Base-by-base conservation (phyloP, 1,140 invertebrate genomes). In the Helicoverpa zea region DNA sequence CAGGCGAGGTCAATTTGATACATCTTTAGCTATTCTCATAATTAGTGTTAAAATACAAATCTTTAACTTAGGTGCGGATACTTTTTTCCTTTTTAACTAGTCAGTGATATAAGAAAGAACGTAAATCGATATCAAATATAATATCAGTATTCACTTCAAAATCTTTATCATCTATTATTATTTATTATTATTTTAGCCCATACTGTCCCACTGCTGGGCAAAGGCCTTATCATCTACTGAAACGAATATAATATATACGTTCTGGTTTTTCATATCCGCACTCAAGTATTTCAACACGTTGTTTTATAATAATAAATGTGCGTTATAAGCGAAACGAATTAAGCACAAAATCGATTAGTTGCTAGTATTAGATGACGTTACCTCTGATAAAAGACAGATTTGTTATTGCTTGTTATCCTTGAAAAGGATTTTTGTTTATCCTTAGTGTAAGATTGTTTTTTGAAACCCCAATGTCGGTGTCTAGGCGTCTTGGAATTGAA, bases 361-460 rank as follows among this genome's bases (percentile, higher is more conserved):
- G 91, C 89, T 91, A 90, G 87, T 87, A 82, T 87, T 90, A 91
- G 88, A 85, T 88, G 84, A 90, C 76, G 81, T 89, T 92, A 92
- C 88, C 92, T 92, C 91, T 86, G 85, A 88, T 83, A 90, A 91
- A 91, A 92, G 88, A 92, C 90, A 91, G 49, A 85, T 90, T 91
- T 91, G 90, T 92, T 92, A 88, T 90, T 76, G 91, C 91, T 93
- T 94, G 93, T 94, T 94, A 94, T 94, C 93, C 93, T 94, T 93
- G 80, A 81, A 90, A 94, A 94, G 92, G 91, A 92, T 12, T 94
- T 93, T 85, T 85, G 87, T 92, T 94, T 87, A 89, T 83, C 87
- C 80, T 91, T 89, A 93, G 90, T 88, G 75, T 93, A 91, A 92
- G 89, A 85, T 89, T 90, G 84, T 89, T 92, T 90, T 68, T 90